Evolutionary conservation across 1,140 invertebrate genomes (phyloP).

Genomic region (Catajapyx aquilonaris): DNA sequence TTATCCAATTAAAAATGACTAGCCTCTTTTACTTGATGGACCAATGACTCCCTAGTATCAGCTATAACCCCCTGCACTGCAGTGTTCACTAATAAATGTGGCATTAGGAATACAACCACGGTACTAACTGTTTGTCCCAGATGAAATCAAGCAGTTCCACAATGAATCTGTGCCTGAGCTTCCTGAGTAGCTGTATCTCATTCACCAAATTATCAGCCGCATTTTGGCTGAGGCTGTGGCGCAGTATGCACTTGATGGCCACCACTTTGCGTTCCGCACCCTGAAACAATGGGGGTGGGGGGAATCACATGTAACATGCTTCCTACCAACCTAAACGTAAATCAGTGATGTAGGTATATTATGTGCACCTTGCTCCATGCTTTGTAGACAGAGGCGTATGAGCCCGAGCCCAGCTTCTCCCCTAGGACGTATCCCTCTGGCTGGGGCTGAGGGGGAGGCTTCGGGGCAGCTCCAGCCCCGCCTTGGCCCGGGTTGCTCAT

Average conservation of each 20-base stretch:
- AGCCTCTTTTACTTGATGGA: too few relatives aligned
- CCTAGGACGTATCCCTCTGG: constrained; percentile 42
- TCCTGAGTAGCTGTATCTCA: constrained; percentile 67
- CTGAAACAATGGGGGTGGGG: too few relatives aligned
- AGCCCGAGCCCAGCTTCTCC: constrained; percentile 67
- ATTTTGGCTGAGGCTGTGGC: constrained; percentile 43
- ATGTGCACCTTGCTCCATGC: constrained; percentile 50
- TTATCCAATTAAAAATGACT: too few relatives aligned
- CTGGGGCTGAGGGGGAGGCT: constrained; percentile 24
- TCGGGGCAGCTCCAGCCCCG: too few relatives aligned
- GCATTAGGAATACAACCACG: neutral
- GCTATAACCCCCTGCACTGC: too few relatives aligned
- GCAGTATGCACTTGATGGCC: constrained; percentile 67
- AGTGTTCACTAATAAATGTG: neutral
- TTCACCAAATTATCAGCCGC: constrained; percentile 62
- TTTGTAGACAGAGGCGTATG: constrained; percentile 70
- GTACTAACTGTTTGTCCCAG: constrained; percentile 41
- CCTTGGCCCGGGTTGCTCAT: too few relatives aligned
- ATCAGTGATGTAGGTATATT: too few relatives aligned
- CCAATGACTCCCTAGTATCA: too few relatives aligned
- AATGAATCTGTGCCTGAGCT: constrained; percentile 60
- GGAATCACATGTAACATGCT: too few relatives aligned
- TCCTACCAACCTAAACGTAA: too few relatives aligned
- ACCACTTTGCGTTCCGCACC: constrained; percentile 36
- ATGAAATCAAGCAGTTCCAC: constrained; percentile 66